Conservation (phyloP, 2,888 invertebrate genomes). For the Campoplex nolae region DNA sequence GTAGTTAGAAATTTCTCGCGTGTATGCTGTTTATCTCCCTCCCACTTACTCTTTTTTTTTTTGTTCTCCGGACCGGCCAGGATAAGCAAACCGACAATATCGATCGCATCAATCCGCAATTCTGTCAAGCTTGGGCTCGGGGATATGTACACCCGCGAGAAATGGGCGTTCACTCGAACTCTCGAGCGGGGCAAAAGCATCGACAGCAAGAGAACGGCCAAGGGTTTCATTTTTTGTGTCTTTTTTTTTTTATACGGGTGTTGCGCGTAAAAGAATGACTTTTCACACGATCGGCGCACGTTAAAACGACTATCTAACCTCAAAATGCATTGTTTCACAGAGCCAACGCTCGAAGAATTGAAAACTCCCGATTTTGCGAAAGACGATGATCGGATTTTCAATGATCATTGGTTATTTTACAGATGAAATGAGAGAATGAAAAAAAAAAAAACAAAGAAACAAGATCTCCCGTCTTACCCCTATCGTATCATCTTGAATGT, state of each 20-base stretch:
- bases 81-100: slow-evolving; percentile 74
- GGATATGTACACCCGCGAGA: slow-evolving; percentile 73
- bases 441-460: background rate
- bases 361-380: background rate
- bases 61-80: slow-evolving; percentile 63
- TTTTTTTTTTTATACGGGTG: slow-evolving; percentile 55
- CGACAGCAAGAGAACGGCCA: slow-evolving; percentile 34
- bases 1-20: slow-evolving; percentile 24
- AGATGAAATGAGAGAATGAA: background rate
- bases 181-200: slow-evolving; percentile 63
- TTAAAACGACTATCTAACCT: slow-evolving; percentile 78
- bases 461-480: slow-evolving; percentile 42
- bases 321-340: slow-evolving; percentile 64
- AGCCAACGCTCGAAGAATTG: slow-evolving; percentile 5
- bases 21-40: slow-evolving; percentile 33
- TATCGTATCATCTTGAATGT: slow-evolving; percentile 40
- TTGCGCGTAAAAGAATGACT: slow-evolving; percentile 77
- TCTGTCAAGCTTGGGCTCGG: slow-evolving; percentile 76
- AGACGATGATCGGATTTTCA: background rate
- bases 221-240: slow-evolving; percentile 35
- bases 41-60: slow-evolving; percentile 37
- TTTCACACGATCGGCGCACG: slow-evolving; percentile 76
- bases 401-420: background rate
- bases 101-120: slow-evolving; percentile 83
- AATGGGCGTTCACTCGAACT: slow-evolving; percentile 83